These are phyloP conservation scores for Phataginus tricuspis DNA, from an alignment of 2,797 vertebrate genomes.

Conservation along the genomic window DNA sequence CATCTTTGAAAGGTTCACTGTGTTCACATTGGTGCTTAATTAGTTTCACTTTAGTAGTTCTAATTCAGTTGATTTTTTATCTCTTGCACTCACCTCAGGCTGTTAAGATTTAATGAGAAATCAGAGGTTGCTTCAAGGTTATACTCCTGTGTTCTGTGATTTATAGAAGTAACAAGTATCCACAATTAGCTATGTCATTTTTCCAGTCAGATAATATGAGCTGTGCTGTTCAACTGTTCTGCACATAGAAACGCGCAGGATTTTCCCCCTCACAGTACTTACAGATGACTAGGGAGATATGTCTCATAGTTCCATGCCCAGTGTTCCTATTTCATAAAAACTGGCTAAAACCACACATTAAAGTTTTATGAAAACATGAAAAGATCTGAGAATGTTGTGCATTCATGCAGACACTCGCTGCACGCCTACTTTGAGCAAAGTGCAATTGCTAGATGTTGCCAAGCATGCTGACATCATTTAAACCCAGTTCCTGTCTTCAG, in stretches of 20 bases:
- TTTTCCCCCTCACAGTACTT: neutral
- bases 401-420: neutral
- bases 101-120: constrained; percentile 5
- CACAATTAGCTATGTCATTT: neutral
- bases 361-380: neutral
- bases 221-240: neutral
- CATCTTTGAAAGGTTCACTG: neutral
- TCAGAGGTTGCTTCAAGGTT: neutral
- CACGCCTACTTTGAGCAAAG: neutral
- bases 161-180: neutral
- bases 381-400: neutral
- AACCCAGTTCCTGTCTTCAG: neutral
- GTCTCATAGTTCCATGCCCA: neutral
- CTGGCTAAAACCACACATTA: neutral
- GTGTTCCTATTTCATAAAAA: neutral
- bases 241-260: neutral
- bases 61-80: constrained; percentile 27
- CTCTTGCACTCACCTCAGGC: neutral
- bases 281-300: neutral
- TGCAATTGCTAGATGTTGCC: neutral
- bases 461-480: neutral
- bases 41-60: neutral
- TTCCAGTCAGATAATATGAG: neutral
- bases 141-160: neutral
- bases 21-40: neutral